These are phyloP conservation scores for Tangara arthus DNA, from an alignment of 2,797 vertebrate genomes.

Conservation along the genomic window DNA sequence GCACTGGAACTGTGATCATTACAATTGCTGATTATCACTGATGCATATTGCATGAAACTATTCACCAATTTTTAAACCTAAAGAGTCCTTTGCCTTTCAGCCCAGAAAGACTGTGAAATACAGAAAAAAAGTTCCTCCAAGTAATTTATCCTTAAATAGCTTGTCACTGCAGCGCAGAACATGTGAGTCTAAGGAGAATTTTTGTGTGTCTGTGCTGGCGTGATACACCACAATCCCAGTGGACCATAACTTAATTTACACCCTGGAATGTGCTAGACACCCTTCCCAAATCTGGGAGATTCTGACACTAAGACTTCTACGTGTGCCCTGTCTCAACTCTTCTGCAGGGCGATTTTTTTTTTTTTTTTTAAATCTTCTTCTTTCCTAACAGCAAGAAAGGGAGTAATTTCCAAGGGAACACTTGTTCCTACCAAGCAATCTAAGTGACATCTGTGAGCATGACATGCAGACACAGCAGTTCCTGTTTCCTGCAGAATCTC, in stretches of 20 bases:
- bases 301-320: neutral
- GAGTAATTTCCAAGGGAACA: conserved; percentile 24
- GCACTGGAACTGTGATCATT: fast-evolving
- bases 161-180: neutral
- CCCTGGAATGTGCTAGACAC: conserved; percentile 11
- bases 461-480: conserved; percentile 47
- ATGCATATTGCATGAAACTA: neutral
- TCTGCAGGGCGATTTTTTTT: neutral
- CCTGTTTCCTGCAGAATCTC: neutral
- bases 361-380: neutral
- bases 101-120: neutral
- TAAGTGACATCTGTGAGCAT: conserved; percentile 40
- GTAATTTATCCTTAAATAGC: neutral
- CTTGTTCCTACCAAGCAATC: conserved; percentile 39
- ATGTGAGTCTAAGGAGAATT: neutral
- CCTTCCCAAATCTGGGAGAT: neutral
- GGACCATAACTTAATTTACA: conserved; percentile 16
- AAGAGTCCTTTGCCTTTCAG: neutral
- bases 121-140: neutral
- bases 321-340: neutral
- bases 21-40: neutral
- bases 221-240: neutral
- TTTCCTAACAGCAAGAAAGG: neutral
- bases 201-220: neutral
- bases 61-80: neutral